A percentile compares a stretch with the other conserved stretches of the same genome.
Evolutionary conservation across 2,113 vertebrate genomes (phyloP).

Genomic region (Nesogale talazaci): DNA sequence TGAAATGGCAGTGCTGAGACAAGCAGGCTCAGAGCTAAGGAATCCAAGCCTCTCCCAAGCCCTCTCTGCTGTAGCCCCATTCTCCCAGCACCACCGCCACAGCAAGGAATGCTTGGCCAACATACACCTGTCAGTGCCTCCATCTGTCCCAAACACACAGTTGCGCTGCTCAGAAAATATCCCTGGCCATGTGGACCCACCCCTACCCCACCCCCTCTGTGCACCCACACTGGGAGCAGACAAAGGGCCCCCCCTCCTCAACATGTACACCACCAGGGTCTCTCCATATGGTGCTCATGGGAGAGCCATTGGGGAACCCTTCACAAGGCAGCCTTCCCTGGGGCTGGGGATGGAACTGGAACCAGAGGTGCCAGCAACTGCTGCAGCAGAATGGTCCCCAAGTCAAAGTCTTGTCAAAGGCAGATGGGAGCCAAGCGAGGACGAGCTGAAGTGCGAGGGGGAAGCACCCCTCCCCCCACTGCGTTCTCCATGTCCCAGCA

Average conservation of each 20-base stretch:
- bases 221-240: background rate
- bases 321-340: rapidly evolving
- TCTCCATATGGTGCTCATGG: background rate
- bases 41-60: background rate
- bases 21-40: background rate
- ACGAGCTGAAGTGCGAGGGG: background rate
- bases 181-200: no score
- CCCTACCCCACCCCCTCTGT: no score
- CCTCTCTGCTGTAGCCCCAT: background rate
- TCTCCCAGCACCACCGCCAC: no score
- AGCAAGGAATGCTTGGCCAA: background rate
- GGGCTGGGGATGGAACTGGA: background rate
- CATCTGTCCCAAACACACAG: background rate
- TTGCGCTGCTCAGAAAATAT: background rate
- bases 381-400: background rate
- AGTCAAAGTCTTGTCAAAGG: background rate
- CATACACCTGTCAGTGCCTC: background rate
- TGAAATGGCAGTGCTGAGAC: background rate
- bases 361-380: background rate
- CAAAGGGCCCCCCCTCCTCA: background rate
- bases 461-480: background rate
- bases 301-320: background rate
- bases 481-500: background rate
- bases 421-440: background rate
- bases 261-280: background rate